A percentile compares a stretch with the other conserved stretches of the same genome.
Conservation (phyloP, 2,797 vertebrate species). For the Channallabes apus region DNA sequence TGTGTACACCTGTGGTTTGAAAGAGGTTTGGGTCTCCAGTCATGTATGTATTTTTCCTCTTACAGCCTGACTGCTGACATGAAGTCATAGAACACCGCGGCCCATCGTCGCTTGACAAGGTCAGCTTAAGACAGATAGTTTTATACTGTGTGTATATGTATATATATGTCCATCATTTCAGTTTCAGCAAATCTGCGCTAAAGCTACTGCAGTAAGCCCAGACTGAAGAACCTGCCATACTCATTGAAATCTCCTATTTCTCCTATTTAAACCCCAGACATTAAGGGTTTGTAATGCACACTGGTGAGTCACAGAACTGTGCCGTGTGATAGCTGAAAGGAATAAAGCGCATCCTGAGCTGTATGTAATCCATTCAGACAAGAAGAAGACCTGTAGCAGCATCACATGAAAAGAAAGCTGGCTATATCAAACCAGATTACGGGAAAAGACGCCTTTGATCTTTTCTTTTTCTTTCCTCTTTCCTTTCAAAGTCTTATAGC, state of each 20-base stretch:
- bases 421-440: neutral
- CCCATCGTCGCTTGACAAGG: too few relatives aligned
- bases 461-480: neutral
- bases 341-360: constrained; percentile 65
- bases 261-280: neutral
- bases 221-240: constrained; percentile 1
- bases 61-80: too few relatives aligned
- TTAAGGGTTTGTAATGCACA: neutral
- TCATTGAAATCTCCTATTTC: constrained; percentile 3
- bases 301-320: constrained; percentile 13
- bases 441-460: constrained; percentile 13
- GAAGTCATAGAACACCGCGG: too few relatives aligned
- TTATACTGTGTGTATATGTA: neutral
- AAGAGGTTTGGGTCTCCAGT: too few relatives aligned
- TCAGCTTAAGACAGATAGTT: too few relatives aligned
- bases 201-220: neutral
- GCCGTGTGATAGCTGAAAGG: constrained; percentile 6
- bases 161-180: neutral
- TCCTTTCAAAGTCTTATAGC: neutral
- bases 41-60: too few relatives aligned
- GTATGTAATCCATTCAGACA: constrained; percentile 76
- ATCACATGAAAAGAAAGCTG: constrained; percentile 54
- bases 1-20: too few relatives aligned
- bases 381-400: constrained; percentile 69
- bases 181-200: neutral